Conservation (phyloP, 92 coral and sea anemone species). For the Porites divaricata region DNA sequence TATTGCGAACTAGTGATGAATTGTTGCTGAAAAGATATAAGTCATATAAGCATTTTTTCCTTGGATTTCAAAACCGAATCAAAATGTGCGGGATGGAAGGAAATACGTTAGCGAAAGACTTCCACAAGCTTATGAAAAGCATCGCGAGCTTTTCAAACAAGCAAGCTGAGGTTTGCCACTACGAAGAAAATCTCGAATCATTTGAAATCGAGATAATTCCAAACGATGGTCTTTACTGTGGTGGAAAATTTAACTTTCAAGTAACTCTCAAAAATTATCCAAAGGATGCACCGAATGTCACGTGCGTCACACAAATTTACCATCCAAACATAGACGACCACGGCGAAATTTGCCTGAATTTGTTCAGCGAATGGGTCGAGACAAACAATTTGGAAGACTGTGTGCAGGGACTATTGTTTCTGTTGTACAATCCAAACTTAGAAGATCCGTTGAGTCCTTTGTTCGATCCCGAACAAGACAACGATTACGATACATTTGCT, state of each 20-base stretch:
- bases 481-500: conserved; percentile 51
- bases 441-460: conserved; percentile 85
- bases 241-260: conserved; percentile 79
- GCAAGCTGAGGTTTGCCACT: conserved; percentile 77
- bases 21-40: not conserved
- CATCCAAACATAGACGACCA: conserved; percentile 89
- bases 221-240: conserved; percentile 81
- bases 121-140: conserved; percentile 81
- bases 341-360: conserved; percentile 82
- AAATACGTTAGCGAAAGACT: conserved; percentile 63
- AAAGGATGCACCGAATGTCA: conserved; percentile 62
- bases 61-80: not conserved
- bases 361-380: conserved; percentile 90
- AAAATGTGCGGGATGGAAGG: conserved; percentile 25
- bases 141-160: conserved; percentile 82
- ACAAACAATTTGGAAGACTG: conserved; percentile 85
- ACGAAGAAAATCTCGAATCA: conserved; percentile 68
- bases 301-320: conserved; percentile 68
- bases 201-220: conserved; percentile 80
- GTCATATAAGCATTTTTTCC: not conserved
- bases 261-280: conserved; percentile 69
- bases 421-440: conserved; percentile 84
- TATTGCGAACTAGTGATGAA: not conserved
- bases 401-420: conserved; percentile 88
- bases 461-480: conserved; percentile 57